Conservation (phyloP, 1,140 invertebrate species). For the Mya arenaria region DNA sequence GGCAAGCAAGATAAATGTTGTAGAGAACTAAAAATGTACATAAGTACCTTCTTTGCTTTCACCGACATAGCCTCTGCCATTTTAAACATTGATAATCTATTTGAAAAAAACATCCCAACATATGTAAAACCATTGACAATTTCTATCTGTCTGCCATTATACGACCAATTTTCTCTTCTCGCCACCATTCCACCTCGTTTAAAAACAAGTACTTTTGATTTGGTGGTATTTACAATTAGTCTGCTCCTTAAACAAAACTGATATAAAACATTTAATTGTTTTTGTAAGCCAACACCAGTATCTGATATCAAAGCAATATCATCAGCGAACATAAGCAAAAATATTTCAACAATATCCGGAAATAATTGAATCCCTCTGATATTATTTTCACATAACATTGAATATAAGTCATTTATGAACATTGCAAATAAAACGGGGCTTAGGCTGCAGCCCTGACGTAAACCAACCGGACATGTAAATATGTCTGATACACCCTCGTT, state of each 20-base stretch:
- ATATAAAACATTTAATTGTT: conserved; percentile 13
- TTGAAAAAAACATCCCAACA: too few relatives aligned
- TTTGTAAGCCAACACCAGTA: conserved; percentile 34
- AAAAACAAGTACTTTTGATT: conserved; percentile 6
- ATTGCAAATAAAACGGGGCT: conserved; percentile 35
- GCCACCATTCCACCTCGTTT: too few relatives aligned
- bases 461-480: conserved; percentile 27
- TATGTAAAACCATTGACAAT: too few relatives aligned
- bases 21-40: too few relatives aligned
- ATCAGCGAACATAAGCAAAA: conserved; percentile 46
- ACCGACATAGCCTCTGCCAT: too few relatives aligned
- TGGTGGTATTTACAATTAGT: conserved; percentile 19
- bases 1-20: too few relatives aligned
- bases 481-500: background rate
- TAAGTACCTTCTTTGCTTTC: too few relatives aligned
- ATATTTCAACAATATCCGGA: conserved; percentile 12
- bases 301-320: conserved; percentile 35
- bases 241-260: background rate
- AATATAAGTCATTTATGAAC: conserved; percentile 38
- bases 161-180: too few relatives aligned
- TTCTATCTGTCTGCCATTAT: too few relatives aligned
- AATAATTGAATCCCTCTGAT: conserved; percentile 17
- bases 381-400: conserved; percentile 5
- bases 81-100: too few relatives aligned
- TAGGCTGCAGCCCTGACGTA: conserved; percentile 33